Conservation (phyloP, 2,888 invertebrate species). For the Acrobasis consociella region DNA sequence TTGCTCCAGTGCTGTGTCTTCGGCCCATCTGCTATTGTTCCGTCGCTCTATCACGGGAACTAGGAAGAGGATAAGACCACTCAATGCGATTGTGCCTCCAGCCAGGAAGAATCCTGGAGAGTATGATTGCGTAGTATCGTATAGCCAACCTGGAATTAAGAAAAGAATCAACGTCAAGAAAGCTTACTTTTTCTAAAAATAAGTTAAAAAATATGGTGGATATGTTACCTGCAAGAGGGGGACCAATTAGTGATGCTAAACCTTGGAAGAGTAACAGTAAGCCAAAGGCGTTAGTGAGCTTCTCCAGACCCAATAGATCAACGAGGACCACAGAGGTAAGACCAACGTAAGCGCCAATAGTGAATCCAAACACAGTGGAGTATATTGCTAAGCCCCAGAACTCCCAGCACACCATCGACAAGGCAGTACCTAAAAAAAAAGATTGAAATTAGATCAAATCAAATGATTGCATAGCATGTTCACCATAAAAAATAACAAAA, state of each 20-base stretch:
- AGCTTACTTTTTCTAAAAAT: too few relatives aligned
- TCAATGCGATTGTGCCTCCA: conserved; percentile 92
- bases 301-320: conserved; percentile 95
- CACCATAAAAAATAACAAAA: conserved; percentile 7
- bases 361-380: conserved; percentile 92
- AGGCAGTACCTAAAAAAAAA: conserved; percentile 86
- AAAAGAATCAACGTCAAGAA: not conserved
- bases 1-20: conserved; percentile 61
- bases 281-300: conserved; percentile 97
- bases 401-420: conserved; percentile 89
- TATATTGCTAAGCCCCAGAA: conserved; percentile 90
- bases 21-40: conserved; percentile 47
- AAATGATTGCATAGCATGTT: not conserved
- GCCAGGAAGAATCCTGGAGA: conserved; percentile 94
- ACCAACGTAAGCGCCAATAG: conserved; percentile 98
- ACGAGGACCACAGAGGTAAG: conserved; percentile 97
- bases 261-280: conserved; percentile 96
- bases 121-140: conserved; percentile 90
- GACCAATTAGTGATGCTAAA: conserved; percentile 94
- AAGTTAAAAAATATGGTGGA: too few relatives aligned
- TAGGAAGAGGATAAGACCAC: conserved; percentile 93
- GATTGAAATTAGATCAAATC: conserved; percentile 16
- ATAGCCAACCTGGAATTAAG: conserved; percentile 88
- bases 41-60: conserved; percentile 88
- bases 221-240: conserved; percentile 91